Conservation (phyloP, 1,140 invertebrate genomes). For the Platorchestia sp. region DNA sequence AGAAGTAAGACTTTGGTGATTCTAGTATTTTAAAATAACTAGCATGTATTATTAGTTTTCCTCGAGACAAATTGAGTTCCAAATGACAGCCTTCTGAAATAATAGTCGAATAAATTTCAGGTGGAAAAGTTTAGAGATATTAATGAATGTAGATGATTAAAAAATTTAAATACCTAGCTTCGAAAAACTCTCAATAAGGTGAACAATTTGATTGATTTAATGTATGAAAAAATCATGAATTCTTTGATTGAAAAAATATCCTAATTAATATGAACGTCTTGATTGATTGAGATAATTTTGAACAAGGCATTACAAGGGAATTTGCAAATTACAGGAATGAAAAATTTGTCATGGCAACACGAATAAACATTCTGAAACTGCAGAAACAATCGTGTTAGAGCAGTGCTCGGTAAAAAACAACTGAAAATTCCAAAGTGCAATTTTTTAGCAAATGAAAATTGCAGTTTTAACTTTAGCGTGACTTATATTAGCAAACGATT, state of each 20-base stretch:
- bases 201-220: background rate
- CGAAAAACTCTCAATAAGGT: background rate
- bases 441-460: too few relatives aligned
- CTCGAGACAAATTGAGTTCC: background rate
- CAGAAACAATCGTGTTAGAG: too few relatives aligned
- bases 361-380: background rate
- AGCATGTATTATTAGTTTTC: background rate
- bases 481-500: too few relatives aligned
- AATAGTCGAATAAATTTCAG: background rate
- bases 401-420: too few relatives aligned
- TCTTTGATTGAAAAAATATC: too few relatives aligned
- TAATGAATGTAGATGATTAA: background rate
- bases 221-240: too few relatives aligned
- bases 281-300: background rate
- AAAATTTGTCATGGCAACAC: background rate
- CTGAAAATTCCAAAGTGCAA: too few relatives aligned
- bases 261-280: too few relatives aligned
- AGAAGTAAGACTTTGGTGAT: background rate
- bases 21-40: background rate
- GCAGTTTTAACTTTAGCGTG: too few relatives aligned
- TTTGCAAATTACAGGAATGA: background rate
- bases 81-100: background rate
- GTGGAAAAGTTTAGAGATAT: background rate
- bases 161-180: background rate
- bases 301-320: background rate